Percentiles rank a stretch among this genome's conserved stretches.
Evolutionary conservation across 2,797 vertebrate species (phyloP).

Genomic region (Saxicola maurus): DNA sequence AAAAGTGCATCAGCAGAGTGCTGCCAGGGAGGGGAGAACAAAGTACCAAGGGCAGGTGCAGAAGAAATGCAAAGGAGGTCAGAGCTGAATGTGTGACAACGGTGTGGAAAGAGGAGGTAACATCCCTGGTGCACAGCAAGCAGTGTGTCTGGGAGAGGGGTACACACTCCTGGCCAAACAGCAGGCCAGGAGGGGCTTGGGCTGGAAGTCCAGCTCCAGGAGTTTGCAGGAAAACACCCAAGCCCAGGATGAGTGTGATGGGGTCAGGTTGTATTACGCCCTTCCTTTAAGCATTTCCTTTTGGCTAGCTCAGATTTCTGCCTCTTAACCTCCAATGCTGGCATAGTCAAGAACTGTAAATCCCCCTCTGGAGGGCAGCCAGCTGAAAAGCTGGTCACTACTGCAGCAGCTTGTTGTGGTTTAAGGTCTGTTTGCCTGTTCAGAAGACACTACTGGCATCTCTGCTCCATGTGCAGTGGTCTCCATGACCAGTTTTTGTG

Average conservation of each 20-base stretch:
- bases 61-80: background rate
- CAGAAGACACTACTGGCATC: background rate
- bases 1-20: background rate
- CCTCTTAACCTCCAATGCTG: background rate
- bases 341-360: background rate
- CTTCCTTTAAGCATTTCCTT: slow-evolving; percentile 38
- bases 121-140: background rate
- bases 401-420: background rate
- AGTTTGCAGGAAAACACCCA: background rate
- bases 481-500: background rate
- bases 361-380: background rate
- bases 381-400: background rate
- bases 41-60: background rate
- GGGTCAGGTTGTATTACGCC: background rate
- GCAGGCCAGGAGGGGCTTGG: accelerated
- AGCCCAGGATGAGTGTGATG: accelerated
- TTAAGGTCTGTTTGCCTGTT: background rate
- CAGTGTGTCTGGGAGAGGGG: background rate
- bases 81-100: accelerated
- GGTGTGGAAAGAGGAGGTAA: background rate
- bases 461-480: accelerated
- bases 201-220: background rate
- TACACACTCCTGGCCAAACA: background rate
- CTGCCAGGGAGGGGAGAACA: background rate
- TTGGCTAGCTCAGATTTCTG: background rate